Conservation (phyloP, 2,113 vertebrate species). For the human (Homo sapiens) region GRCh38 chr4:55222501-55223000, state of each 20-base stretch:
- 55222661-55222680: not conserved
- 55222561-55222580: conserved; percentile 18
- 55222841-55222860: not conserved
- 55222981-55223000: not conserved
- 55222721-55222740: not conserved
- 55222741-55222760: conserved; percentile 2
- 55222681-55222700: not conserved
- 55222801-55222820: not conserved
- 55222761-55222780: not conserved
- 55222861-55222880: not conserved
- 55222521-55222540: not conserved
- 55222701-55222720: not conserved
- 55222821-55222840: not conserved
- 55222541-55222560: not conserved
- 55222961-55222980: not conserved
- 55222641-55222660: not conserved
- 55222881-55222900: not conserved
- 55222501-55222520: not conserved
- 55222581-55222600: not conserved
- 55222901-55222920: not conserved
- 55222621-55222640: not conserved
- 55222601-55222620: conserved; percentile 15
- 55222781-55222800: not conserved
- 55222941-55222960: conserved; percentile 9
- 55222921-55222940: not conserved